Evolutionary conservation across 2,888 invertebrate species (phyloP).

Genomic region (Trichogramma dendrolimi): DNA sequence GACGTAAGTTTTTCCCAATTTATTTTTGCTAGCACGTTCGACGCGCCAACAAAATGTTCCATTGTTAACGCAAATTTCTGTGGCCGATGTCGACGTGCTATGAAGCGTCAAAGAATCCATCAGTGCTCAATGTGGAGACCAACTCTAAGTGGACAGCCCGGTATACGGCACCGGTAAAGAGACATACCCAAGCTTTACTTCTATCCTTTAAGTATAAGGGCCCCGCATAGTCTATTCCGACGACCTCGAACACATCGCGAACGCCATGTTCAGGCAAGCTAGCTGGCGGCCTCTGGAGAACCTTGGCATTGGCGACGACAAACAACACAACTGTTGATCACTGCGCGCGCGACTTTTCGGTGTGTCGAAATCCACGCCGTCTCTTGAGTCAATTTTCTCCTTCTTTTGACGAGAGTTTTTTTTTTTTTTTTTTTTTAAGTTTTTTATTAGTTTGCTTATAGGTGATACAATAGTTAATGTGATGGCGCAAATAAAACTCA

Average conservation of each 20-base stretch:
- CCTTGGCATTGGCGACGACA: too few species aligned
- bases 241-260: conserved; percentile 26
- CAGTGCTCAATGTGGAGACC: conserved; percentile 35
- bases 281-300: too few species aligned
- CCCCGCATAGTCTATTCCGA: conserved; percentile 43
- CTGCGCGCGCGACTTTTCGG: too few species aligned
- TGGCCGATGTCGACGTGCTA: conserved; percentile 32
- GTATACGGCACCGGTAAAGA: conserved; percentile 46
- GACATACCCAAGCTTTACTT: conserved; percentile 38
- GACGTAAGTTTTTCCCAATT: conserved; percentile 34
- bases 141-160: conserved; percentile 46
- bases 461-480: too few species aligned
- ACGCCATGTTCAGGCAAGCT: conserved; percentile 24
- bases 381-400: too few species aligned
- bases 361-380: too few species aligned
- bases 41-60: conserved; percentile 43
- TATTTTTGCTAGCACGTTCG: conserved; percentile 32
- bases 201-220: conserved; percentile 37
- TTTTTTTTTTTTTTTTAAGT: too few species aligned
- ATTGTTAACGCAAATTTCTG: conserved; percentile 45
- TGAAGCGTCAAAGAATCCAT: conserved; percentile 35
- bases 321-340: too few species aligned
- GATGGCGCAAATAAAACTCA: too few species aligned
- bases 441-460: too few species aligned
- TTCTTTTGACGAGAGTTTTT: too few species aligned